These are phyloP conservation scores for Diabrotica undecimpunctata DNA, from an alignment of 1,140 invertebrate species.

Conservation along the genomic window DNA sequence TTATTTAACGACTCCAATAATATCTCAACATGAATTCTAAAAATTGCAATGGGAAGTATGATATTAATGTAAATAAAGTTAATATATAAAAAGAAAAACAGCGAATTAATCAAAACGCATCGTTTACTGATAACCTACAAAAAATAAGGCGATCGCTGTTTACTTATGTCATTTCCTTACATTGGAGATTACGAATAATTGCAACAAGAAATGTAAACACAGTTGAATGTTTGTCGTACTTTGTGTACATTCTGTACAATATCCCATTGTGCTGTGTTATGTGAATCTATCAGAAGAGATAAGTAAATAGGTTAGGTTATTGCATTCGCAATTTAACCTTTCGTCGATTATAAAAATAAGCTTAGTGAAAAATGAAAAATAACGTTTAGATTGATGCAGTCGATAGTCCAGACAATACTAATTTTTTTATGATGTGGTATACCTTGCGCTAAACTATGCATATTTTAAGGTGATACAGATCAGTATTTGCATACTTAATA, in stretches of 20 bases:
- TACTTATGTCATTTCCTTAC: constrained; percentile 2
- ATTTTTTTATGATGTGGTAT: too few species aligned
- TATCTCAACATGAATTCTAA: too few species aligned
- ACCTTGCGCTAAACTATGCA: too few species aligned
- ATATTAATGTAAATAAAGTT: too few species aligned
- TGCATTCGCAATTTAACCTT: not conserved
- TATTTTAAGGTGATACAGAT: too few species aligned
- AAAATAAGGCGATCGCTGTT: not conserved
- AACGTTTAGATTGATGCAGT: too few species aligned
- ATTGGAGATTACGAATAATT: not conserved
- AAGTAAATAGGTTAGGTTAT: constrained; percentile 1
- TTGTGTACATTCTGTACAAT: not conserved
- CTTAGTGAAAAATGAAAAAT: too few species aligned
- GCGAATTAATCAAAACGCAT: not conserved
- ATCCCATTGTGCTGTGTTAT: not conserved
- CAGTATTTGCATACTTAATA: too few species aligned
- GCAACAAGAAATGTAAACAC: constrained; percentile 2
- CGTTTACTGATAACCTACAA: not conserved
- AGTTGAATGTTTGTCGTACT: not conserved
- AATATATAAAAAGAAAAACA: too few species aligned
- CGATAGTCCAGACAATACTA: too few species aligned
- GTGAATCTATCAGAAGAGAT: constrained; percentile 2
- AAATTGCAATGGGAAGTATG: too few species aligned
- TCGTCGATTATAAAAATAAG: not conserved
- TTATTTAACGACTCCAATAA: too few species aligned